phyloP scores from a whole-genome alignment of 2,888 invertebrate species.

The Amphiduros pacificus region DNA sequence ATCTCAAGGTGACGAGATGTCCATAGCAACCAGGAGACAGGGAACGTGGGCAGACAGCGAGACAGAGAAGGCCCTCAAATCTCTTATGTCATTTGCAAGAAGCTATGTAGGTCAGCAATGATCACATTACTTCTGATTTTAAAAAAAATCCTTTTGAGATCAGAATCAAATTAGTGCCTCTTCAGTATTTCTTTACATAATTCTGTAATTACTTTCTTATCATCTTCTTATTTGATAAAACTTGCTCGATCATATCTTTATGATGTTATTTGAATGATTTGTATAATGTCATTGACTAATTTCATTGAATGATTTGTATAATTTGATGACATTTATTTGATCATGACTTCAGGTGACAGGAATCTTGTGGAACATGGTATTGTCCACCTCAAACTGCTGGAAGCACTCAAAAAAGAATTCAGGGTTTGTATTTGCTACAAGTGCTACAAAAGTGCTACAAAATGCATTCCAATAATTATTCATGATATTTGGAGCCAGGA shows the following conservation, averaged over 20 bases:
- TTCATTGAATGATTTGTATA: too few species aligned
- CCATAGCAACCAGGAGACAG: constrained; percentile 61
- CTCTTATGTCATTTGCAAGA: constrained; percentile 54
- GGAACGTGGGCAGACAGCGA: constrained; percentile 70
- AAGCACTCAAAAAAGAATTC: constrained; percentile 70
- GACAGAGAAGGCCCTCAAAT: constrained; percentile 66
- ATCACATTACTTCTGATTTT: neutral
- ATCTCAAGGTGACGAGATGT: too few species aligned
- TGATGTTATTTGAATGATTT: too few species aligned
- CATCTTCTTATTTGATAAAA: neutral
- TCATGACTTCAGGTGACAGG: constrained; percentile 19
- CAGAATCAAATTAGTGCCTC: too few species aligned
- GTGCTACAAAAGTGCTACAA: too few species aligned
- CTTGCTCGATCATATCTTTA: neutral
- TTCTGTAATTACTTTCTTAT: neutral
- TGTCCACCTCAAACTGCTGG: constrained; percentile 65
- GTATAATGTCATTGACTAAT: too few species aligned
- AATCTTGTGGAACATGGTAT: constrained; percentile 62
- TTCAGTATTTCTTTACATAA: too few species aligned
- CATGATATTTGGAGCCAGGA: too few species aligned
- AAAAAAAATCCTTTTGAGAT: too few species aligned
- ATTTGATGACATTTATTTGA: too few species aligned
- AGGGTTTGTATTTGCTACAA: too few species aligned
- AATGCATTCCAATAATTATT: too few species aligned
- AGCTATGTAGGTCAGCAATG: constrained; percentile 16